Evolutionary conservation across 2,888 invertebrate species (phyloP).

Genomic region (Melipona beecheii): DNA sequence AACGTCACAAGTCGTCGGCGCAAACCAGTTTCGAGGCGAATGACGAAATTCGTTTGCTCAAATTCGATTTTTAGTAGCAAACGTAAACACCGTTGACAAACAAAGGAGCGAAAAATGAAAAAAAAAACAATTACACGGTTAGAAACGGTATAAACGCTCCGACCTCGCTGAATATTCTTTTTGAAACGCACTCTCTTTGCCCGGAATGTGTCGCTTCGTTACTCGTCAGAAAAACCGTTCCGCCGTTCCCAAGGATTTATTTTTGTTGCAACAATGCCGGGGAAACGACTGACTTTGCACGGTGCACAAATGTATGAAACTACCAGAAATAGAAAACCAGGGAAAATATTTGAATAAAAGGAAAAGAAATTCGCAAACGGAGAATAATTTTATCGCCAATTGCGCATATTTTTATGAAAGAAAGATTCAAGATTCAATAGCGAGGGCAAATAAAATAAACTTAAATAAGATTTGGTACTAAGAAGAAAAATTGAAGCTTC

Average conservation of each 20-base stretch:
- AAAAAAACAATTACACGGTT: neutral
- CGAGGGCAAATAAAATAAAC: no score
- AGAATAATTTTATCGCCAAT: no score
- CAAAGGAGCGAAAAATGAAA: constrained; percentile 2
- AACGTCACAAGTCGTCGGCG: neutral
- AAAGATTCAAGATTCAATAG: no score
- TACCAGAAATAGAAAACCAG: no score
- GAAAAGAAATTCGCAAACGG: no score
- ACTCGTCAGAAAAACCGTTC: neutral
- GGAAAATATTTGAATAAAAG: no score
- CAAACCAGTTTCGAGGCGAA: neutral
- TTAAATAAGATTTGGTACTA: no score
- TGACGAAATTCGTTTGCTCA: neutral
- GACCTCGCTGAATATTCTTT: neutral
- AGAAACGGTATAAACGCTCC: neutral
- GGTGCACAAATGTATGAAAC: neutral
- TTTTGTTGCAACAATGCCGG: neutral
- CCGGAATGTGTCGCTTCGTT: neutral
- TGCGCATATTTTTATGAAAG: no score
- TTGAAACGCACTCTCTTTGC: neutral
- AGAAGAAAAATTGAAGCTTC: no score
- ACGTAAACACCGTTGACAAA: neutral
- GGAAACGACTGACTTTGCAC: neutral
- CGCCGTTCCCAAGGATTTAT: neutral
- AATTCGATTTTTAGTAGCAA: constrained; percentile 10